These are phyloP conservation scores for Epinephelus moara DNA, from an alignment of 2,113 vertebrate species.

Conservation along the genomic window DNA sequence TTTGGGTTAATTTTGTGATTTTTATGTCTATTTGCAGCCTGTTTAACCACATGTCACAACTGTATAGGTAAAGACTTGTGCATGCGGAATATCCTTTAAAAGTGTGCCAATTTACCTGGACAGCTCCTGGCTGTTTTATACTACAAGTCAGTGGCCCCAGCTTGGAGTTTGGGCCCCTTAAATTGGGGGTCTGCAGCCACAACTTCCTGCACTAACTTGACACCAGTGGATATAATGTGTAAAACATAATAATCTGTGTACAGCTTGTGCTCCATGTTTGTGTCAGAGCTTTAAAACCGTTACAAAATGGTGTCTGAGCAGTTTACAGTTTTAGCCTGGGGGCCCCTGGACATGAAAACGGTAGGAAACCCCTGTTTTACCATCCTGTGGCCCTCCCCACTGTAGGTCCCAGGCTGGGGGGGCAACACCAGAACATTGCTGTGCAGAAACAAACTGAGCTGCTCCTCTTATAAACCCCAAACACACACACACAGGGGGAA, in stretches of 20 bases:
- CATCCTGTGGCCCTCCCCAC: slow-evolving; percentile 65
- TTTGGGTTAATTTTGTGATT: too few species aligned
- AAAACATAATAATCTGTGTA: not conserved
- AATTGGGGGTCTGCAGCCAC: not conserved
- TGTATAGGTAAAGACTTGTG: not conserved
- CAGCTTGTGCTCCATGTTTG: not conserved
- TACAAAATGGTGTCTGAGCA: slow-evolving; percentile 22
- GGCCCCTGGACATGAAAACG: slow-evolving; percentile 20
- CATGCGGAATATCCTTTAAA: not conserved
- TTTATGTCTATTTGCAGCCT: too few species aligned
- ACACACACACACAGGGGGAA: too few species aligned
- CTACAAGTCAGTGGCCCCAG: not conserved
- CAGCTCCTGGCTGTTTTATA: not conserved
- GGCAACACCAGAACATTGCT: slow-evolving; percentile 71
- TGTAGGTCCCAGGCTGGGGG: slow-evolving; percentile 45
- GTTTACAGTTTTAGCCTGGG: slow-evolving; percentile 9
- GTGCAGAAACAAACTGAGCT: slow-evolving; percentile 52
- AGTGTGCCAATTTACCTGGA: too few species aligned
- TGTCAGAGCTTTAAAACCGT: slow-evolving; percentile 6
- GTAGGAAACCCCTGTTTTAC: slow-evolving; percentile 46
- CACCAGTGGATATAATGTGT: not conserved
- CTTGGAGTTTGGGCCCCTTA: not conserved
- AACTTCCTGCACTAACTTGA: not conserved
- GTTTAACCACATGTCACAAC: not conserved
- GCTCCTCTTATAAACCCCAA: too few species aligned